Base-by-base conservation (phyloP, 2,888 invertebrate genomes). In the Brassicogethes aeneus region DNA sequence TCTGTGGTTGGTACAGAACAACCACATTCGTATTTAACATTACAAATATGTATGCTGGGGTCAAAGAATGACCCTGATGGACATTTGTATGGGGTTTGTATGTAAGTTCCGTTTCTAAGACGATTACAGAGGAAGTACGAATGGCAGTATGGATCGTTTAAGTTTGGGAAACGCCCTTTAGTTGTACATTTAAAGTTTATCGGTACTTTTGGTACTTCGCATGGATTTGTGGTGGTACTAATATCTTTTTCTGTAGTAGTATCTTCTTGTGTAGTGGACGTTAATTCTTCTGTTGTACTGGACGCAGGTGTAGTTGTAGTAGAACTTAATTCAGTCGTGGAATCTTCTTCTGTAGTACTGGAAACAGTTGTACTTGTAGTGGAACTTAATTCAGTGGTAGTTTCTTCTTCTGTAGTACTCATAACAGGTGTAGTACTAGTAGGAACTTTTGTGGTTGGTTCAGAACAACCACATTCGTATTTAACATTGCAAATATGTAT, bases 101-200 rank as follows among this genome's bases (percentile, higher is more conserved):
- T 23, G 10, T 7, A 23, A 7, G 23, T 23, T 7, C 7, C 5
- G 10, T 23, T 23, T 17, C 33, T 36, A 29, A 8, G 14, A 16
- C 39, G 14, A 33, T 8, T 32, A 35, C 42, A 16, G 36, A 37
- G 10, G 12, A 12, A 34, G 10, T 14, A 38, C 3, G 33, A 13
- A 15, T 30, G 16, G 32, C 31, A 38, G 31, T n/a, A 15, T 12
- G 38, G 16, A 23, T 23, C 10, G 10, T 23, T 23, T 23, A 10
- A 10, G 10, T 23, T 10, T 23, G 10, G 10, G 10, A 23, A 23
- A 7, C 23, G 5, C 10, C 23, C 23, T 10, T 10, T 23, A 7
- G 5, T 10, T 23, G 5, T 23, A 23, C 23, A 23, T 23, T 23
- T 23, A 23, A 23, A 23, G 23, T 23, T 23, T 10, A 23, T 23